Percentiles rank a stretch among this genome's conserved stretches.
Conservation (phyloP, 2,797 vertebrate genomes). For the Thalassophryne amazonica region DNA sequence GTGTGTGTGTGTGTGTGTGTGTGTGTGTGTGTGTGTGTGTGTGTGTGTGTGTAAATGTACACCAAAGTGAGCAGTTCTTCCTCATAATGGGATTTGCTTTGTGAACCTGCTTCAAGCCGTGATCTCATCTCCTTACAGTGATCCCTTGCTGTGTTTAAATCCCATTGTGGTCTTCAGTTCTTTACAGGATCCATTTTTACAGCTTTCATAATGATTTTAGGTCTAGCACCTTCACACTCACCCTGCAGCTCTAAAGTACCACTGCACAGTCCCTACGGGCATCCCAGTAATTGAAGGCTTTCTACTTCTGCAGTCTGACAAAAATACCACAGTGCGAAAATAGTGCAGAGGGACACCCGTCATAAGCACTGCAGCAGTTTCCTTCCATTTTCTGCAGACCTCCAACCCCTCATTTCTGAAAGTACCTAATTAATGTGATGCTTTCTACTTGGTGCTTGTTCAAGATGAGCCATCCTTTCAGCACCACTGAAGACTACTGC, state of each 20-base stretch:
- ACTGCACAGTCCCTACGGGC: slow-evolving; percentile 38
- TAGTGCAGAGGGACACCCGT: slow-evolving; percentile 11
- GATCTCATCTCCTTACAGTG: slow-evolving; percentile 47
- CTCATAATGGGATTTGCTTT: slow-evolving; percentile 51
- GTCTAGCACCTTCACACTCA: slow-evolving; percentile 26
- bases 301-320: slow-evolving; percentile 29
- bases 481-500: too few species aligned
- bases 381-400: not conserved
- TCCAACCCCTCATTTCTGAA: not conserved
- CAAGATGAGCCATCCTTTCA: not conserved
- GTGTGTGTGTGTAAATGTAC: not conserved
- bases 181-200: slow-evolving; percentile 24
- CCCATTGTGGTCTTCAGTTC: slow-evolving; percentile 22
- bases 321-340: slow-evolving; percentile 40
- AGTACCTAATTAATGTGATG: not conserved
- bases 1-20: not conserved
- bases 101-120: slow-evolving; percentile 38
- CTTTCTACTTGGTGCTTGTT: not conserved
- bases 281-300: slow-evolving; percentile 21
- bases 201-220: slow-evolving; percentile 48
- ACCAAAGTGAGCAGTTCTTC: slow-evolving; percentile 15
- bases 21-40: not conserved
- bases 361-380: not conserved
- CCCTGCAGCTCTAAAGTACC: slow-evolving; percentile 23
- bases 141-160: slow-evolving; percentile 28